Percentiles rank a stretch among this genome's conserved stretches.
These are phyloP conservation scores for Subanguina moxae DNA, from an alignment of 1,140 invertebrate genomes.

Conservation along the genomic window DNA sequence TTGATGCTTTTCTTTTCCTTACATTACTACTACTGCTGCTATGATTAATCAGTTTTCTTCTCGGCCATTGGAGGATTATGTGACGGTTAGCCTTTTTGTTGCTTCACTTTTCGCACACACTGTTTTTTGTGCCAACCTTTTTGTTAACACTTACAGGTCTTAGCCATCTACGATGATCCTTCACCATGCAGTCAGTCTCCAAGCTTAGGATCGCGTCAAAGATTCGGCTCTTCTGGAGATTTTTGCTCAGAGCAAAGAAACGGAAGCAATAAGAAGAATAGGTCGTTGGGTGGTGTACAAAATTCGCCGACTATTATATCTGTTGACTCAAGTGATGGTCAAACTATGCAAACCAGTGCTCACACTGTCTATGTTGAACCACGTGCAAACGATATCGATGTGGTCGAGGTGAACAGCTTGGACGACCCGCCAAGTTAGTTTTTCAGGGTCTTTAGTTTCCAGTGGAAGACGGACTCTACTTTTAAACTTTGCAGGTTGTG, in stretches of 20 bases:
- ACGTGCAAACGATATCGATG: not conserved
- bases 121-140: not conserved
- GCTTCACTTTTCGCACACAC: not conserved
- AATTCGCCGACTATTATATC: not conserved
- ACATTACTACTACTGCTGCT: not conserved
- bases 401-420: not conserved
- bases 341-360: not conserved
- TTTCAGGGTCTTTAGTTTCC: too few relatives aligned
- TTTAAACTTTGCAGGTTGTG: not conserved
- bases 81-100: not conserved
- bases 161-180: constrained; percentile 1
- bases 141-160: not conserved
- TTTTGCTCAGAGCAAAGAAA: not conserved
- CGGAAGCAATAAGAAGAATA: not conserved
- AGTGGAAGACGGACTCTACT: not conserved
- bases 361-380: not conserved
- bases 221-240: not conserved
- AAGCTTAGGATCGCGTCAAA: not conserved
- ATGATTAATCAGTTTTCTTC: constrained; percentile 6
- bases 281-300: not conserved
- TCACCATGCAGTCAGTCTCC: not conserved
- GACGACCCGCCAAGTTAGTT: not conserved
- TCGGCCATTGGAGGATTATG: not conserved
- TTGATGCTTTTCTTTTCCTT: too few relatives aligned
- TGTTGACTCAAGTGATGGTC: not conserved